Percentiles rank a stretch among this genome's conserved stretches.
Evolutionary conservation across 1,140 invertebrate species (phyloP).

Genomic region (Myzus persicae): DNA sequence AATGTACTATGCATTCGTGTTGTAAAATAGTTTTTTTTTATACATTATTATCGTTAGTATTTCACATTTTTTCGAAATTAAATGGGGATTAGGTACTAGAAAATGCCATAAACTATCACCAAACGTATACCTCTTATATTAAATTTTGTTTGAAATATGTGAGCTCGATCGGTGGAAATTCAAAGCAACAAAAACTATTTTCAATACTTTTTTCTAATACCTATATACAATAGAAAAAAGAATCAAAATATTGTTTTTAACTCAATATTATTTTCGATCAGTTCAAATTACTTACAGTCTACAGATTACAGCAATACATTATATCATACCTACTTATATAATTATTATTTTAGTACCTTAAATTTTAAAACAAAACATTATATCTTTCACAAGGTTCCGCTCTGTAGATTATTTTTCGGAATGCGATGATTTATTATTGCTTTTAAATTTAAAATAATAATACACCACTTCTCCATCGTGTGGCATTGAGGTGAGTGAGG

Average conservation of each 20-base stretch:
- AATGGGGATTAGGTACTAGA: not conserved
- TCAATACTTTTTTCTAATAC: too few relatives aligned
- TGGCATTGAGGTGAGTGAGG: not conserved
- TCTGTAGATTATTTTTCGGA: not conserved
- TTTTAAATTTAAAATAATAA: not conserved
- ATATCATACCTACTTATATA: not conserved
- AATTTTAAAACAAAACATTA: not conserved
- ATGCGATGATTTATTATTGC: not conserved
- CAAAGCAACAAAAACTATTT: not conserved
- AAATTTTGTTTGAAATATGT: not conserved
- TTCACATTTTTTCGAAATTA: not conserved
- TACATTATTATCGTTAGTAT: not conserved
- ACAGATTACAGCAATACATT: not conserved
- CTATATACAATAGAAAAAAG: not conserved
- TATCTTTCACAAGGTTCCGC: not conserved
- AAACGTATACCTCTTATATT: not conserved
- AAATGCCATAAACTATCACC: not conserved
- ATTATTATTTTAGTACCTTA: not conserved
- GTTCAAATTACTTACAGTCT: not conserved
- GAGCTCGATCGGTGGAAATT: not conserved
- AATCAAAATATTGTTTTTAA: not conserved
- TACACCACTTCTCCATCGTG: not conserved
- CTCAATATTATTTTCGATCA: not conserved
- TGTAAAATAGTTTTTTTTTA: not conserved
- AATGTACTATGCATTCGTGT: not conserved